Conservation (phyloP, 2,888 invertebrate genomes). For the Dicranocentrus wangi region DNA sequence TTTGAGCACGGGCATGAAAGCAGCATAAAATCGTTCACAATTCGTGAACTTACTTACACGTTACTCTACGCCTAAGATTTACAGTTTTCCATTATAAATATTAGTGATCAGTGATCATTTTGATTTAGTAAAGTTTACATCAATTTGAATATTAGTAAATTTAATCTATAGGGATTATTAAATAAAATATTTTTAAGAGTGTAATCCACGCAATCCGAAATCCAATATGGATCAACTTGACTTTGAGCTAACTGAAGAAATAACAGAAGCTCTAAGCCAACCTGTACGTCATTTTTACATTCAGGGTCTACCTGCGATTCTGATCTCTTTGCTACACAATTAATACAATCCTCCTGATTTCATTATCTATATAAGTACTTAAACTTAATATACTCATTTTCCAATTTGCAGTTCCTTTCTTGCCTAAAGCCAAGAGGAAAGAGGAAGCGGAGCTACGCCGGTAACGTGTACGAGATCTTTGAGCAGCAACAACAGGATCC, state of each 20-base stretch:
- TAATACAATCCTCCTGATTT: not conserved
- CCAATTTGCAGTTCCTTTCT: not conserved
- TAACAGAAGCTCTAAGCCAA: constrained; percentile 20
- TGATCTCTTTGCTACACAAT: not conserved
- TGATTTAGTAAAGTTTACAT: too few relatives aligned
- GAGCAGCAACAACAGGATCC: constrained; percentile 7
- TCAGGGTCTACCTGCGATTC: not conserved
- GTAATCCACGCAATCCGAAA: too few relatives aligned
- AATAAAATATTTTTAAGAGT: too few relatives aligned
- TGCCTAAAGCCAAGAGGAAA: constrained; percentile 31
- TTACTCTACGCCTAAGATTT: too few relatives aligned
- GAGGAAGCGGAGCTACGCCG: not conserved
- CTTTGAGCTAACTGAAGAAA: constrained; percentile 33
- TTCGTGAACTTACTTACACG: too few relatives aligned
- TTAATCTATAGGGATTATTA: too few relatives aligned
- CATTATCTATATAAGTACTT: not conserved
- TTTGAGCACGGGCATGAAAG: too few relatives aligned
- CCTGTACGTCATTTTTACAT: constrained; percentile 13
- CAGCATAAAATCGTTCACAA: too few relatives aligned
- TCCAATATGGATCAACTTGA: constrained; percentile 52
- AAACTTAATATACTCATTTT: not conserved
- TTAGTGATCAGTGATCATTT: too few relatives aligned
- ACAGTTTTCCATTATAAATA: too few relatives aligned
- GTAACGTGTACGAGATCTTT: not conserved
- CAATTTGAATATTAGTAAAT: too few relatives aligned